phyloP scores from a whole-genome alignment of 2,113 vertebrate genomes.

The Corythornis cristatus region DNA sequence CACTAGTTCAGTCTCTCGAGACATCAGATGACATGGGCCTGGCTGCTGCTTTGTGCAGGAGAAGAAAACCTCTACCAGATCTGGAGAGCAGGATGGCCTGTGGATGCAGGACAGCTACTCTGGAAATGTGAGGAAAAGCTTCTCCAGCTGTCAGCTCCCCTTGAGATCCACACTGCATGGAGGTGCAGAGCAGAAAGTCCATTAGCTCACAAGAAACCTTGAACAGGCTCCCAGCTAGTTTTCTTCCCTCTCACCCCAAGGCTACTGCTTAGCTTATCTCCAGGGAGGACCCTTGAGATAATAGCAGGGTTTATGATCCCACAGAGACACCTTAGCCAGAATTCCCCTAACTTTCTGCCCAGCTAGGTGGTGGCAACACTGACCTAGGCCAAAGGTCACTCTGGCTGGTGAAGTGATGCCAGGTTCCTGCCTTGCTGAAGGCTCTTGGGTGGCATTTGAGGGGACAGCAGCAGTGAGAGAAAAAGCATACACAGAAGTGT shows the following conservation, averaged over 20 bases:
- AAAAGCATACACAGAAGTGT: neutral
- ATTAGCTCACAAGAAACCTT: neutral
- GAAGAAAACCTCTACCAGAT: neutral
- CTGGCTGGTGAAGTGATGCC: neutral
- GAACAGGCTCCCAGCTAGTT: neutral
- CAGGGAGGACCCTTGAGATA: neutral
- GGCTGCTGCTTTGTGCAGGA: neutral
- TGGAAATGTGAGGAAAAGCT: neutral
- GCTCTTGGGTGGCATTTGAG: neutral
- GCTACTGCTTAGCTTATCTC: conserved; percentile 18
- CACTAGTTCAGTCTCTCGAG: neutral
- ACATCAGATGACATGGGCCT: neutral
- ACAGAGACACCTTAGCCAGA: neutral
- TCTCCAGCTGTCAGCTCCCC: neutral
- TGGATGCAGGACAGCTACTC: neutral
- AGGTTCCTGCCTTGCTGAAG: neutral
- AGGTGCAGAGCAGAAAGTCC: neutral
- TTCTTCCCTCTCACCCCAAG: conserved; percentile 5
- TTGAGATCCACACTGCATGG: neutral
- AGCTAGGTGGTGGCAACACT: neutral
- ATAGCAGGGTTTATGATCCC: neutral
- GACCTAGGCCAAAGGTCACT: neutral
- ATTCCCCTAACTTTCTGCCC: conserved; percentile 20
- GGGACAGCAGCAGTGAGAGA: neutral
- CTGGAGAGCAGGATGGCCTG: neutral